Percentiles rank a stretch among this genome's conserved stretches.
These are phyloP conservation scores for Rhadina sibilatrix DNA, from an alignment of 2,113 vertebrate species.

Conservation along the genomic window DNA sequence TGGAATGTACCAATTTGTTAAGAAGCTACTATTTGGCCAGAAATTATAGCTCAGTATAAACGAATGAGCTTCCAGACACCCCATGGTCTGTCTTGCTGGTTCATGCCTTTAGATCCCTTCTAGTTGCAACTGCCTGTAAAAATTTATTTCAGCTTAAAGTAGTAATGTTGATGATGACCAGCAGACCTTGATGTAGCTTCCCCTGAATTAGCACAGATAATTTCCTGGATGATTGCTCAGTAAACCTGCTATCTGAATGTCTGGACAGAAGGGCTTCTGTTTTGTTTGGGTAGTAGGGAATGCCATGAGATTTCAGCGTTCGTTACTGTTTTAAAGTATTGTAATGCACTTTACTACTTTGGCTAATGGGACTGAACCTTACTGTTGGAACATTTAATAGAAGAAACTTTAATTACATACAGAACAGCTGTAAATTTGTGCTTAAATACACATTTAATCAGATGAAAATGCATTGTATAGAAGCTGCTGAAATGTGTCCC, in stretches of 20 bases:
- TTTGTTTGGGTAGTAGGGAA: background rate
- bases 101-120: background rate
- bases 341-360: background rate
- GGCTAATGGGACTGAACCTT: background rate
- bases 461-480: background rate
- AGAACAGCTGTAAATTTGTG: background rate
- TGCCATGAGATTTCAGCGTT: background rate
- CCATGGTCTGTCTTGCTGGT: fast-evolving
- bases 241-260: background rate
- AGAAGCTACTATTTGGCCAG: background rate
- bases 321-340: background rate
- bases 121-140: background rate
- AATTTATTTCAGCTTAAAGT: background rate
- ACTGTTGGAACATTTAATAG: background rate
- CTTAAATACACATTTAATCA: background rate
- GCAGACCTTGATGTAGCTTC: background rate
- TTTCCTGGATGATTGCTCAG: background rate
- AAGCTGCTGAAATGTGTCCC: background rate
- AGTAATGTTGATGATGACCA: background rate
- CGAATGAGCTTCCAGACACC: background rate
- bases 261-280: background rate
- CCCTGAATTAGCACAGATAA: background rate
- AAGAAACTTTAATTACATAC: background rate
- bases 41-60: background rate
- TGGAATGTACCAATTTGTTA: background rate